Conservation (phyloP, 2,888 invertebrate species). For the Zygogramma bicolorata region DNA sequence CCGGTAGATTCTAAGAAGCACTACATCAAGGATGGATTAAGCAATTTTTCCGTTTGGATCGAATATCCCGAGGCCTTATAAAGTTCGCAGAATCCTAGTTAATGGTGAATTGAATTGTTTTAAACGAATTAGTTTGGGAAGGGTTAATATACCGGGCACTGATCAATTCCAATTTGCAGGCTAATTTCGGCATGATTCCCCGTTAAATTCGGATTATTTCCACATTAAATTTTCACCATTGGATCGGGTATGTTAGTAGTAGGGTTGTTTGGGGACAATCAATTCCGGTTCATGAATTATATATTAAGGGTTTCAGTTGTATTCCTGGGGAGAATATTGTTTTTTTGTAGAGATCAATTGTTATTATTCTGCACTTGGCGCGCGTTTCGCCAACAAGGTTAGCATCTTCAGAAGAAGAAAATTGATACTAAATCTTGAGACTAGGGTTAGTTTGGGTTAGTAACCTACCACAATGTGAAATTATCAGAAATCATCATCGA, state of each 20-base stretch:
- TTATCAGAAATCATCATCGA: too few relatives aligned
- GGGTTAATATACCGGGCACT: conserved; percentile 33
- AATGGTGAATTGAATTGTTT: conserved; percentile 38
- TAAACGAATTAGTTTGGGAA: conserved; percentile 36
- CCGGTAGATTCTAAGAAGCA: neutral
- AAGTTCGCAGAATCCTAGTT: conserved; percentile 1
- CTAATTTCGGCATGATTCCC: conserved; percentile 33
- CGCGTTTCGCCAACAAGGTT: too few relatives aligned
- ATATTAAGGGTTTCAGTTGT: too few relatives aligned
- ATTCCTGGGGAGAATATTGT: too few relatives aligned
- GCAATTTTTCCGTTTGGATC: neutral
- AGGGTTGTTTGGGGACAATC: neutral
- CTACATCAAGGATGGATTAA: neutral
- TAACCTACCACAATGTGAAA: too few relatives aligned
- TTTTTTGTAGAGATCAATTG: too few relatives aligned
- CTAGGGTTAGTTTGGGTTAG: too few relatives aligned
- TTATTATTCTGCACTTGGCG: too few relatives aligned
- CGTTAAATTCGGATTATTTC: conserved; percentile 33
- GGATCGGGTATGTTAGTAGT: conserved; percentile 24
- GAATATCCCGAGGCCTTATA: neutral
- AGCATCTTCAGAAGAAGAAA: too few relatives aligned
- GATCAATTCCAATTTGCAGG: conserved; percentile 37
- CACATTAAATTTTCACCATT: conserved; percentile 32
- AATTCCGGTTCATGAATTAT: too few relatives aligned
- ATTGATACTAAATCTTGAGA: too few relatives aligned